phyloP scores from a whole-genome alignment of 2,888 invertebrate species.

The Protonemura montana region DNA sequence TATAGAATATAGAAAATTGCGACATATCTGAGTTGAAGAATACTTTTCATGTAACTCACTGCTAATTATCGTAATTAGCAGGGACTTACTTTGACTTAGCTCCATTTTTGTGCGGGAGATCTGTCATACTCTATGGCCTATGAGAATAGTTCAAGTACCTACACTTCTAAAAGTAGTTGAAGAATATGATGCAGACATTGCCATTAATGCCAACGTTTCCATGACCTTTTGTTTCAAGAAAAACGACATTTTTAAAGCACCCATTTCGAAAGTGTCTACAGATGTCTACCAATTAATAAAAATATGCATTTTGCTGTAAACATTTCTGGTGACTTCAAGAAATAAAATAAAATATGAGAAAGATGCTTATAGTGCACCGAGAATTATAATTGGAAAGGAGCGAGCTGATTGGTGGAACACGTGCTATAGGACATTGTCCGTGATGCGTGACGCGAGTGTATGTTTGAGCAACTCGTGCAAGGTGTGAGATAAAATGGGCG shows the following conservation, averaged over 20 bases:
- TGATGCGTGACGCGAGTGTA: background rate
- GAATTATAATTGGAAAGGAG: background rate
- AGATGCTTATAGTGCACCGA: background rate
- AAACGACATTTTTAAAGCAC: too few relatives aligned
- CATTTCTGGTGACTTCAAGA: background rate
- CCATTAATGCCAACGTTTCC: too few relatives aligned
- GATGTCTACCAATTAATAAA: background rate
- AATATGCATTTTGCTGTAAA: background rate
- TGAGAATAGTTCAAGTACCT: background rate
- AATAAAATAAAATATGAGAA: background rate
- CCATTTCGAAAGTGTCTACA: too few relatives aligned
- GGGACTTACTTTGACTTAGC: background rate
- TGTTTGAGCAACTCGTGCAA: constrained; percentile 25
- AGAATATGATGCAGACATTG: background rate
- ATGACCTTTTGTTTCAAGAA: too few relatives aligned
- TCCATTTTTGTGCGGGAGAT: background rate
- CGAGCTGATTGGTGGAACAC: constrained; percentile 21
- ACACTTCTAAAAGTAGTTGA: background rate
- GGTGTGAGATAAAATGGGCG: constrained; percentile 39
- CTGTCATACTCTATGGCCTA: background rate
- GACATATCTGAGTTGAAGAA: too few relatives aligned
- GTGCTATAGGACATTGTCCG: constrained; percentile 28
- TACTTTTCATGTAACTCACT: background rate
- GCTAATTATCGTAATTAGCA: background rate
- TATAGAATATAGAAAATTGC: too few relatives aligned